A percentile compares a stretch with the other conserved stretches of the same genome.
Conservation (phyloP, 2,888 invertebrate genomes). For the Oconnorella tubifera region DNA sequence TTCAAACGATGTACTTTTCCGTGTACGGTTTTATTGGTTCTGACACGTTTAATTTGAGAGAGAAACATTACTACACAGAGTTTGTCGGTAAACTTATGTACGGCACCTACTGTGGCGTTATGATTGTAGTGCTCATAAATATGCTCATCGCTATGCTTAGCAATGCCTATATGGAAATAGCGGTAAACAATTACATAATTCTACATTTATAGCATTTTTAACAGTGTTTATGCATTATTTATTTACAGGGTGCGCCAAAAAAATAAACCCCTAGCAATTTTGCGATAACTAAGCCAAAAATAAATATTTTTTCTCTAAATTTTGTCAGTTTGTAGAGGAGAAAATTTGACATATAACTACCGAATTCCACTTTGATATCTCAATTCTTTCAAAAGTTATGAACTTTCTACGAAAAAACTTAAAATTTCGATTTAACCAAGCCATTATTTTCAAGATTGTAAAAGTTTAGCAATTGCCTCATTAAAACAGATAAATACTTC, state of each 20-base stretch:
- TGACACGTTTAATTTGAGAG: conserved; percentile 87
- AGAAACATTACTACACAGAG: conserved; percentile 94
- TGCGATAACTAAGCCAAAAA: not conserved
- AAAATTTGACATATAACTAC: too few species aligned
- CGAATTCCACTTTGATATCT: too few species aligned
- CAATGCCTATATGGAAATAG: conserved; percentile 95
- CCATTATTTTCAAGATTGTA: too few species aligned
- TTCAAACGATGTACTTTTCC: conserved; percentile 97
- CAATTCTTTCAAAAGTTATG: too few species aligned
- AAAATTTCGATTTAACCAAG: too few species aligned
- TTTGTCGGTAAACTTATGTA: conserved; percentile 98
- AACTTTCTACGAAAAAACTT: too few species aligned
- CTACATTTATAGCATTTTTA: not conserved
- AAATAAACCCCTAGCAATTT: not conserved
- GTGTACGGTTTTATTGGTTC: conserved; percentile 95
- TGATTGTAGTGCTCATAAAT: conserved; percentile 93
- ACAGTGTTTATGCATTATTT: too few species aligned
- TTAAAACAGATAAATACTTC: too few species aligned
- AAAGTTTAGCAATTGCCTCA: too few species aligned
- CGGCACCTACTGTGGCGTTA: conserved; percentile 94
- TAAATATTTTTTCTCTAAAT: not conserved
- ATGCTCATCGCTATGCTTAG: conserved; percentile 99
- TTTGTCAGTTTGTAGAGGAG: too few species aligned
- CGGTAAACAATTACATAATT: conserved; percentile 65
- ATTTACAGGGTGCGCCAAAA: not conserved